These are phyloP conservation scores for Tetropium fuscum DNA, from an alignment of 2,888 invertebrate species.

Conservation along the genomic window DNA sequence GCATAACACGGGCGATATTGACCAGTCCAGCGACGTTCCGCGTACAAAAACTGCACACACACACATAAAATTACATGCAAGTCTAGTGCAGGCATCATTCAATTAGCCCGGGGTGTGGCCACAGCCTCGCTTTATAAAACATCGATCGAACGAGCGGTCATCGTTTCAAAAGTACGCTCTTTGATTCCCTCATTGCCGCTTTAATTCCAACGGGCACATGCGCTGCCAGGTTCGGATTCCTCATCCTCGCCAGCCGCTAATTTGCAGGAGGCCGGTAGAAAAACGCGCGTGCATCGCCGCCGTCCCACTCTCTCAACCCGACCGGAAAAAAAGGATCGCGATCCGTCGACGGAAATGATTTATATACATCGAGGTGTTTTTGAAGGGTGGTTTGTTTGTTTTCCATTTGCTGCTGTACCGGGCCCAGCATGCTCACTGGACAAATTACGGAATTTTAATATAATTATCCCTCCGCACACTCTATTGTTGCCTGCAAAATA, in stretches of 20 bases:
- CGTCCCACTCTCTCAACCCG: conserved; percentile 46
- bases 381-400: conserved; percentile 52
- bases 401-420: conserved; percentile 40
- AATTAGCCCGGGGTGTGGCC: conserved; percentile 67
- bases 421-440: conserved; percentile 44
- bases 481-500: conserved; percentile 36
- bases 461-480: conserved; percentile 37
- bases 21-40: conserved; percentile 40
- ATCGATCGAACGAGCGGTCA: conserved; percentile 68
- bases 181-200: conserved; percentile 66
- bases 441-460: conserved; percentile 48
- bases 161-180: conserved; percentile 68
- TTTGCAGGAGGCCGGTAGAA: conserved; percentile 56
- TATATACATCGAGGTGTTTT: conserved; percentile 55
- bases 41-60: conserved; percentile 52
- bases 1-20: conserved; percentile 50
- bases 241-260: conserved; percentile 55
- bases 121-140: conserved; percentile 66
- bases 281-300: conserved; percentile 51
- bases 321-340: conserved; percentile 44
- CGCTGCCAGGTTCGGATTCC: conserved; percentile 51
- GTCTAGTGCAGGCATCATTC: conserved; percentile 66
- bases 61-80: conserved; percentile 57
- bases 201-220: conserved; percentile 63
- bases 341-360: conserved; percentile 47